These are phyloP conservation scores for Solea senegalensis DNA, from an alignment of 2,113 vertebrate species.

Conservation along the genomic window DNA sequence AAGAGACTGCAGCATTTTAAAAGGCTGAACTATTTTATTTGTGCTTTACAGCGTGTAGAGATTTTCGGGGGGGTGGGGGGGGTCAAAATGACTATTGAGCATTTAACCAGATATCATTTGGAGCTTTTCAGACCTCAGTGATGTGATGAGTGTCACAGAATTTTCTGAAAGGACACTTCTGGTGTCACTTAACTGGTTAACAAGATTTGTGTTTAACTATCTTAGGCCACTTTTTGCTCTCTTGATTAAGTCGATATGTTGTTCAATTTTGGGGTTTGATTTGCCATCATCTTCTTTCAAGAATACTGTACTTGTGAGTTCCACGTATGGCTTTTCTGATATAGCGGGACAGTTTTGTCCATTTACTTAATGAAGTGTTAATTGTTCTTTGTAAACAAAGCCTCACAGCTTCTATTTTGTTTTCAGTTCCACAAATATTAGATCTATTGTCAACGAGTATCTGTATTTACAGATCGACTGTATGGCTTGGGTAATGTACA, in stretches of 20 bases:
- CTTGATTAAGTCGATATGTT: no score
- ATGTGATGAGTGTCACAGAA: neutral
- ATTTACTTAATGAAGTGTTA: neutral
- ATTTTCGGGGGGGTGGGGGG: neutral
- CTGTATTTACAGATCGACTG: no score
- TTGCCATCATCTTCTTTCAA: no score
- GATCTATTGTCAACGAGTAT: no score
- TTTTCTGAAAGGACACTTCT: no score
- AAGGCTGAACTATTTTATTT: conserved; percentile 19
- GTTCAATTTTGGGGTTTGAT: neutral
- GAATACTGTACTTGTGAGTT: neutral
- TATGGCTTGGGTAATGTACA: no score
- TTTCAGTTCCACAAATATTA: no score
- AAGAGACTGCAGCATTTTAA: conserved; percentile 25
- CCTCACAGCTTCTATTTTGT: no score
- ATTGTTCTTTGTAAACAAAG: no score
- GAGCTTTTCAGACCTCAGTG: conserved; percentile 13
- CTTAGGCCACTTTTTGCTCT: no score
- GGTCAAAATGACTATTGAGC: conserved; percentile 19
- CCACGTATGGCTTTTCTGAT: neutral
- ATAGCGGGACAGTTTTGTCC: neutral
- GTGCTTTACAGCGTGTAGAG: neutral
- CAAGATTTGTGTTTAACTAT: no score
- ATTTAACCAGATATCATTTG: conserved; percentile 5
- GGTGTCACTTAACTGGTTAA: no score